A percentile compares a stretch with the other conserved stretches of the same genome.
Conservation (phyloP, 2,113 vertebrate species). For the Ptilonorhynchus violaceus region DNA sequence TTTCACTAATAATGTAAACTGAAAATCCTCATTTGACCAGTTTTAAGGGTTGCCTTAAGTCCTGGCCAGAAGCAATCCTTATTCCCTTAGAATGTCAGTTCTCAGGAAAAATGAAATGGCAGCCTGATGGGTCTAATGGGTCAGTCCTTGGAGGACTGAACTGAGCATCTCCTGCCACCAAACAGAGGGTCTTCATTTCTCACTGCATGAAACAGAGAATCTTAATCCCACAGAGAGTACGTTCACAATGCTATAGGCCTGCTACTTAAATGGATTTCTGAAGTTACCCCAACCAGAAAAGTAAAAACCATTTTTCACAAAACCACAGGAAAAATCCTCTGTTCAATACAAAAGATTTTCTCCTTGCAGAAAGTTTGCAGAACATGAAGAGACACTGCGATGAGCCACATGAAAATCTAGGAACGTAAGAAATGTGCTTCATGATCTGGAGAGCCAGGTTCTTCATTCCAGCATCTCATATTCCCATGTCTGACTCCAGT, state of each 20-base stretch:
- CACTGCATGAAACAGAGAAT: background rate
- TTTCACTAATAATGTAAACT: background rate
- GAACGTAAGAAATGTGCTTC: background rate
- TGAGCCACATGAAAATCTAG: background rate
- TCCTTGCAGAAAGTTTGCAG: background rate
- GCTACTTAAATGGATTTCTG: background rate
- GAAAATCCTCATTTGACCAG: background rate
- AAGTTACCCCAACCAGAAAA: background rate
- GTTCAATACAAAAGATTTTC: background rate
- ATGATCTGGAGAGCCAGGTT: background rate
- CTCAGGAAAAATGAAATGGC: background rate
- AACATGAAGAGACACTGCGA: background rate
- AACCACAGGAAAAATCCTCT: background rate
- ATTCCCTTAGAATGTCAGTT: background rate
- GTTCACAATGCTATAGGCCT: background rate
- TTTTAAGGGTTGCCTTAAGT: background rate
- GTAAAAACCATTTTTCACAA: background rate
- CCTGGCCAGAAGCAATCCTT: background rate
- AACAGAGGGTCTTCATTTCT: background rate
- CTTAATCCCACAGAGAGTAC: background rate
- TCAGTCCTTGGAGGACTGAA: background rate
- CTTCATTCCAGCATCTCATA: background rate
- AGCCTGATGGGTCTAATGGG: background rate
- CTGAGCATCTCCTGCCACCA: background rate
- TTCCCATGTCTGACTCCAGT: background rate